Evolutionary conservation across 92 coral and sea anemone genomes (phyloP), one percentile per base, ranked within the genome.

Genomic region (Muricea muricata): DNA sequence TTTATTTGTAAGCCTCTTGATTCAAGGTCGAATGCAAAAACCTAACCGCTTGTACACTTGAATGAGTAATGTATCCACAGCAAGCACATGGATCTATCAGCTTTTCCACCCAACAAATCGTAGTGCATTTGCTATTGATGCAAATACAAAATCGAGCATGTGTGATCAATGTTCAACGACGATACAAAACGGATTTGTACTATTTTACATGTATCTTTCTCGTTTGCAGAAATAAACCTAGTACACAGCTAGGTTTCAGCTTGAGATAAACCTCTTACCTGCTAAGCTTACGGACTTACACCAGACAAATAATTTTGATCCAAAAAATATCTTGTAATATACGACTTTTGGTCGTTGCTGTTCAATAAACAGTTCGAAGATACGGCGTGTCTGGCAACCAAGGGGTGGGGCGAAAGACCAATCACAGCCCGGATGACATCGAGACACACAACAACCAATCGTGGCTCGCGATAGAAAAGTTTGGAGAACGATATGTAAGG

Each of bases 321-420:
- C 17, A 13, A 63, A 63, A 63, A 63, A 63, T 3, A 24, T 5
- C 32, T 6, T 37, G 42, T 25, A 0, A 32, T 18, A 63, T 13
- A 1, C 30, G 79, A 39, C 79, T 73, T 26, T 73, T 42, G 79
- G 32, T 42, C 60, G 29, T 10, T 21, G 2, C 41, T 23, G 13
- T 12, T 13, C 57, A 42, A 26, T 50, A 39, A 28, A 28, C 79
- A 73, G 10, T 23, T 18, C 23, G 54, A 25, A 24, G 33, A 0
- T 2, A 25, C 52, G 18, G 80, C 80, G 83, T 58, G 83, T 55
- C 65, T 37, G 71, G 83, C 83, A 32, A 56, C 83, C 45, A 13
- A 78, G 63, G 71, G 83, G 83, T 34, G 29, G 83, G 83, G 83
- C 47, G 12, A 13, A 52, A 34, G 83, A 58, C 83, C 83, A 78